Conservation (phyloP, 2,113 vertebrate species). For the Arenaria interpres region DNA sequence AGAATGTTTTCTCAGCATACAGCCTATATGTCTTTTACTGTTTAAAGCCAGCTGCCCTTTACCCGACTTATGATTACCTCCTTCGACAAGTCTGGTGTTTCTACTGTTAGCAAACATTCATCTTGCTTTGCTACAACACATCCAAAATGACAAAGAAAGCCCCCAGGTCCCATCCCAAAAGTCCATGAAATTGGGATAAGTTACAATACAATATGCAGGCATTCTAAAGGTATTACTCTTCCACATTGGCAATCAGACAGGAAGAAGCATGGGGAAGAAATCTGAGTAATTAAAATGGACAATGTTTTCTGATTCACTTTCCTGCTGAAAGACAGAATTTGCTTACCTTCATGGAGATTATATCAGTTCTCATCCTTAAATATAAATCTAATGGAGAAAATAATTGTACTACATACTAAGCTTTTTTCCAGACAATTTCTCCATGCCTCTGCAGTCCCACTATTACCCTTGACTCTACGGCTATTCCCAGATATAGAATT, state of each 20-base stretch:
- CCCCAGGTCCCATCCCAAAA: neutral
- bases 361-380: neutral
- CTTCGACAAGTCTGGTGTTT: neutral
- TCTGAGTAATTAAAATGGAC: neutral
- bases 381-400: neutral
- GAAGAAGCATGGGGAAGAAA: neutral
- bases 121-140: neutral
- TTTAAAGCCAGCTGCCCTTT: neutral
- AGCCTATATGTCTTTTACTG: neutral
- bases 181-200: neutral
- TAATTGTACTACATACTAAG: neutral
- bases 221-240: neutral
- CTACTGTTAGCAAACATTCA: neutral
- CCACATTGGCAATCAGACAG: neutral
- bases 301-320: neutral
- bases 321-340: neutral
- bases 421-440: neutral
- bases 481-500: neutral
- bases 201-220: neutral
- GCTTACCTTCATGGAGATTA: neutral
- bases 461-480: neutral
- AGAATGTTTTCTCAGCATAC: neutral
- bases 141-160: neutral
- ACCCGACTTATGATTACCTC: neutral
- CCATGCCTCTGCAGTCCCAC: neutral